Conservation (phyloP, 2,888 invertebrate species). For the Dione vanillae region DNA sequence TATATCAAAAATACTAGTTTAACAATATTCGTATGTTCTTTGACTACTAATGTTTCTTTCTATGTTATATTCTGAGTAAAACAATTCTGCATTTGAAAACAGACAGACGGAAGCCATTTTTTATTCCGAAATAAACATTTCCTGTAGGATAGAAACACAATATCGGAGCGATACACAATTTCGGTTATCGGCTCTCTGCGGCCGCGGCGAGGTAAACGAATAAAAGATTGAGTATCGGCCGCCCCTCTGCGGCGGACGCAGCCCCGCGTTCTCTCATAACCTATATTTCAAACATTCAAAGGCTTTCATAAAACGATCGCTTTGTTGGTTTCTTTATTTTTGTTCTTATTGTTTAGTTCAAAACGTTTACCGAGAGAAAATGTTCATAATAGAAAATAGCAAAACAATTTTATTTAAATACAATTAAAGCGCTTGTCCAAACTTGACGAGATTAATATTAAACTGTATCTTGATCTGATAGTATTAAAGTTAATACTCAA, state of each 20-base stretch:
- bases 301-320: not conserved
- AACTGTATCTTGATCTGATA: too few species aligned
- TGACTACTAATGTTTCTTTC: too few species aligned
- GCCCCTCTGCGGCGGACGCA: slow-evolving; percentile 18
- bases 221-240: slow-evolving; percentile 28
- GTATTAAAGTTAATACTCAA: too few species aligned
- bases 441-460: too few species aligned
- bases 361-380: not conserved
- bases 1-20: too few species aligned
- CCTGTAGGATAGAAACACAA: not conserved
- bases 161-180: slow-evolving; percentile 9
- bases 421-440: too few species aligned
- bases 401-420: too few species aligned
- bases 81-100: not conserved
- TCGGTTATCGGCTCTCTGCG: not conserved
- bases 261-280: slow-evolving; percentile 1
- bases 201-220: slow-evolving; percentile 23
- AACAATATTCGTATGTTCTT: not conserved
- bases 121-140: slow-evolving; percentile 6
- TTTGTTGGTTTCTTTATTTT: slow-evolving; percentile 3
- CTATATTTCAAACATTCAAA: slow-evolving; percentile 23
- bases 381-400: too few species aligned
- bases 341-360: not conserved
- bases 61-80: not conserved
- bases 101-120: slow-evolving; percentile 1